phyloP scores from a whole-genome alignment of 2,113 vertebrate species.

The Prolemur simus region DNA sequence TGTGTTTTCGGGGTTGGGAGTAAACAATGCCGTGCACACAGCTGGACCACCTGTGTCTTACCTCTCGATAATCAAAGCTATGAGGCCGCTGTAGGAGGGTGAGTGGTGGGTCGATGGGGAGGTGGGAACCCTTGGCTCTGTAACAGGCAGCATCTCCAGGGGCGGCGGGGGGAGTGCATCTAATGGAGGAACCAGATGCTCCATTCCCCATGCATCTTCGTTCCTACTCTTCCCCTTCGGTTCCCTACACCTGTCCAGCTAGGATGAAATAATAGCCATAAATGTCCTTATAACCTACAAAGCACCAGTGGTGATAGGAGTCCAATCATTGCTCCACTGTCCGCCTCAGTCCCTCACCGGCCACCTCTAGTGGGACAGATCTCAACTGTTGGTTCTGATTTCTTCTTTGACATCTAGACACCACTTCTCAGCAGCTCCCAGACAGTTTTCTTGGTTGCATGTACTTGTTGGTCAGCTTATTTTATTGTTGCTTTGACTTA shows the following conservation, averaged over 20 bases:
- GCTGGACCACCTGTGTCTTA: background rate
- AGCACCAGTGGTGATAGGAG: background rate
- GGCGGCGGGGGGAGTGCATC: accelerated
- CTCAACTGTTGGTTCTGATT: background rate
- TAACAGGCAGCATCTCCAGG: background rate
- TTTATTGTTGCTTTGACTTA: background rate
- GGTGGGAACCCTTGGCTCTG: background rate
- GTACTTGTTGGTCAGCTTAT: background rate
- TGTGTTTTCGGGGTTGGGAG: background rate
- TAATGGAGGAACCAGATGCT: background rate
- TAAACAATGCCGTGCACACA: background rate
- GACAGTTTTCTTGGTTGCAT: background rate
- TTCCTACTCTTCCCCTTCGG: background rate
- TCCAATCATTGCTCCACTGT: accelerated
- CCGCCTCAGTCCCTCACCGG: background rate
- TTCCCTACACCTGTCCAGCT: background rate
- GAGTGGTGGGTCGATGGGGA: background rate
- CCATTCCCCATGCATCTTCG: background rate
- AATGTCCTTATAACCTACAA: background rate
- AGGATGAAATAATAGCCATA: background rate
- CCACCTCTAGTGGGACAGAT: background rate
- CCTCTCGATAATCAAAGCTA: background rate
- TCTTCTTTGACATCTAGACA: background rate
- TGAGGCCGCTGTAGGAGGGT: too few species aligned
- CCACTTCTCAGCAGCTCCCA: too few species aligned